phyloP scores from a whole-genome alignment of 2,888 invertebrate genomes.

The Gastrophysa polygoni region DNA sequence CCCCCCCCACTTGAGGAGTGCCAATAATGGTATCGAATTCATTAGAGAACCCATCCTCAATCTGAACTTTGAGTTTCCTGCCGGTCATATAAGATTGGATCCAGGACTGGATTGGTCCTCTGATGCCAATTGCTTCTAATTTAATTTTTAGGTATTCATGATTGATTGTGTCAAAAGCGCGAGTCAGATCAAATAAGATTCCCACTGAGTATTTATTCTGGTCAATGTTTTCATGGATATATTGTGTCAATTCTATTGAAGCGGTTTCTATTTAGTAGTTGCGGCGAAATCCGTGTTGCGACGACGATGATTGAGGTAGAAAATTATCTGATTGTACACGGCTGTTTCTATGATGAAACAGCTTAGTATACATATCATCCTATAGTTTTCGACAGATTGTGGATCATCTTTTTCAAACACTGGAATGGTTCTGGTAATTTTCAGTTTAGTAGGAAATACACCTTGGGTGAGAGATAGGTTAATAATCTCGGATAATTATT shows the following conservation, averaged over 20 bases:
- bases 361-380: too few species aligned
- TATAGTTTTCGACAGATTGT: too few species aligned
- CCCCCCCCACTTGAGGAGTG: slow-evolving; percentile 2
- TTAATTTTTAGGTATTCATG: background rate
- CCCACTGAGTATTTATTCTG: slow-evolving; percentile 1
- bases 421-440: background rate
- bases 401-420: background rate
- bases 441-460: background rate
- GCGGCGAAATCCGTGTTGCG: background rate
- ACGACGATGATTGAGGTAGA: too few species aligned
- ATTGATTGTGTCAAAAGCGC: slow-evolving; percentile 7
- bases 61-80: slow-evolving; percentile 2
- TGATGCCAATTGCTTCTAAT: background rate
- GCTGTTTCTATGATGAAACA: too few species aligned
- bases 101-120: background rate
- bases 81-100: slow-evolving; percentile 8
- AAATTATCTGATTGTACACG: too few species aligned
- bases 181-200: slow-evolving; percentile 4
- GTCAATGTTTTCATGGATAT: slow-evolving; percentile 8
- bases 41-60: background rate
- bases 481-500: background rate
- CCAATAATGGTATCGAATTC: background rate
- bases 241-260: slow-evolving; percentile 5
- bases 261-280: slow-evolving; percentile 11
- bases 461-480: background rate